Evolutionary conservation across 1,140 invertebrate genomes (phyloP), one percentile per base, ranked within the genome.

Genomic region (Drosophila pachea): DNA sequence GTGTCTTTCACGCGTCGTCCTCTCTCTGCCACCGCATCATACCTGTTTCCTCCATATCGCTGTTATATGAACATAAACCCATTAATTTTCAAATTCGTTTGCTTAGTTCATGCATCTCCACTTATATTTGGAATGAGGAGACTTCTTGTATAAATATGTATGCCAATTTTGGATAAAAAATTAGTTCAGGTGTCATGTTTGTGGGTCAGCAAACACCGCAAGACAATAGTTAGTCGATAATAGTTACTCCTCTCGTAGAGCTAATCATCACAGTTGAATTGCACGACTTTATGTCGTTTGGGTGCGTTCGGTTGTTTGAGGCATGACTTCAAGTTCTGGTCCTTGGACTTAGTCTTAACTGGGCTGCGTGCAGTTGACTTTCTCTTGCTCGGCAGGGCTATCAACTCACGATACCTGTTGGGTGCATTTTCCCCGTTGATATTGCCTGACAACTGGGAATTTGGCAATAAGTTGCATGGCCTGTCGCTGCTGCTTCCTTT

Each of bases 241-340:
- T 22, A 22, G 11, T 47, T 11, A 47, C 4, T 38, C 4, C 22
- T 29, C 6, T 45, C 16, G 29, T 14, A 16, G 12, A 32, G n/a
- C 7, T 50, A 33, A 8, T 3, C 7, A 14, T 36, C 32, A 16
- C 5, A 50, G 48, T 8, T 45, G 31, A 58, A 58, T 1, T 42
- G 55, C 7, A 58, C 55, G 5, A 43, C 42, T 6, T 58, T 58
- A 4, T 6, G 8, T 5, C 55, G 1, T 9, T 58, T 58, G 0
- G 31, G 55, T 35, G 12, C 12, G 22, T 47, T 58, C 7, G 42
- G 9, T 32, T 47, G 55, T 9, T 47, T 58, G 2, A 58, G 12
- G 14, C 55, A 58, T 0, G 55, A 47, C 42, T 58, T 58, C 0
- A 58, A 14, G 31, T 14, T 9, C 8, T 22, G 8, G 5, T 6